Base-by-base conservation (phyloP, 92 coral and sea anemone species). In the Umimayanthus kanabou region DNA sequence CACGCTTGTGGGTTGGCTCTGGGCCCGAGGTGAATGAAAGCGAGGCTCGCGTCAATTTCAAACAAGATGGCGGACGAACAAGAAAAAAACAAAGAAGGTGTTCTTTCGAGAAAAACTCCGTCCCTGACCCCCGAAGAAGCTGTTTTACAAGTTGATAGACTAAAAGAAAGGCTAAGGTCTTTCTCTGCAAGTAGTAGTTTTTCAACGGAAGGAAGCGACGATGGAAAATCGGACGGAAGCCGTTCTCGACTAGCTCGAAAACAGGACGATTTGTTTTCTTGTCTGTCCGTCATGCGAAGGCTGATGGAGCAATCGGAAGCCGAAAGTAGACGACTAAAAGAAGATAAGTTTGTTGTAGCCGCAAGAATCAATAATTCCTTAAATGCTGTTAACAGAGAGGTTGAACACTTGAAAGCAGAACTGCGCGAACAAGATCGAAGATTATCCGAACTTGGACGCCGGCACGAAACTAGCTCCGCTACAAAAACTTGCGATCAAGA, bases 281-380 rank as follows among this genome's bases (percentile, higher is more conserved):
- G 99, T 78, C 91, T 97, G 82, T 85, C 97, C 42, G 99, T 97
- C 55, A 97, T 97, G 99, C 88, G 99, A 61, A 87, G 99, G 58
- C 94, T 97, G 65, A 95, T 97, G 99, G 99, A 97, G 88, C 97
- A 95, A 45, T 95, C 99, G 28, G 99, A 97, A 78, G 90, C 91
- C 85, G 99, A 97, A 67, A 97, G 98, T 81, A 94, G 90, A 78
- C 98, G 96, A 69, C 92, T 97, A 85, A 92, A 96, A 74, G 98
- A 97, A 71, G 99, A 97, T 71, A 97, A 97, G 81, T 92, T 91
- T 83, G 91, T 94, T 70, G 94, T 97, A 65, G 98, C 98, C 57
- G 92, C 98, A 30, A 95, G 92, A 89, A 97, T 97, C 39, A 96
- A 93, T 84, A 92, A 89, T 85, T 96, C 99, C 39, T 91, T 97